These are phyloP conservation scores for Macrocentrus cingulum DNA, from an alignment of 1,140 invertebrate genomes.

Conservation along the genomic window DNA sequence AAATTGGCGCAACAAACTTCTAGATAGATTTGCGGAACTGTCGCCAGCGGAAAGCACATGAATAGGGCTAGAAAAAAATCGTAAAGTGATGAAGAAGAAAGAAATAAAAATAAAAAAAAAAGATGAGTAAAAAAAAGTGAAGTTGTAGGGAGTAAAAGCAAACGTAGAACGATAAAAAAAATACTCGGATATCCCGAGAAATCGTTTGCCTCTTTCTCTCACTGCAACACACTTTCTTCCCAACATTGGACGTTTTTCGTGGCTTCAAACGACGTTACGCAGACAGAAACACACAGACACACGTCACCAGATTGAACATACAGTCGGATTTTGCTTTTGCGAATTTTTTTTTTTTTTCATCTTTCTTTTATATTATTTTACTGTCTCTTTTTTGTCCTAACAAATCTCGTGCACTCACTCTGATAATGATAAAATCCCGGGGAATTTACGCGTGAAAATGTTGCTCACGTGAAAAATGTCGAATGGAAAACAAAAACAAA, in stretches of 20 bases:
- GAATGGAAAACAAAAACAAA: too few relatives aligned
- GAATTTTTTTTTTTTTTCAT: neutral
- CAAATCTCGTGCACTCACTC: too few relatives aligned
- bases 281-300: too few relatives aligned
- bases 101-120: neutral
- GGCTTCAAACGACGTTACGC: conserved; percentile 8
- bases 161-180: conserved; percentile 4
- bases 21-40: conserved; percentile 29
- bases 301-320: neutral
- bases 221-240: too few relatives aligned
- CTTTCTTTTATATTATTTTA: neutral
- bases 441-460: too few relatives aligned
- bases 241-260: conserved; percentile 2
- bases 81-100: conserved; percentile 17
- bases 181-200: neutral
- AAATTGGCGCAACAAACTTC: conserved; percentile 8
- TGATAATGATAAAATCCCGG: too few relatives aligned
- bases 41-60: conserved; percentile 39
- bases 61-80: conserved; percentile 28
- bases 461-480: too few relatives aligned
- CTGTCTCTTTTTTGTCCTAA: too few relatives aligned
- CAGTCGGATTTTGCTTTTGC: neutral
- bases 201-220: too few relatives aligned
- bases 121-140: neutral
- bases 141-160: conserved; percentile 17